phyloP scores from a whole-genome alignment of 2,888 invertebrate species.

The Griposia aprilina region DNA sequence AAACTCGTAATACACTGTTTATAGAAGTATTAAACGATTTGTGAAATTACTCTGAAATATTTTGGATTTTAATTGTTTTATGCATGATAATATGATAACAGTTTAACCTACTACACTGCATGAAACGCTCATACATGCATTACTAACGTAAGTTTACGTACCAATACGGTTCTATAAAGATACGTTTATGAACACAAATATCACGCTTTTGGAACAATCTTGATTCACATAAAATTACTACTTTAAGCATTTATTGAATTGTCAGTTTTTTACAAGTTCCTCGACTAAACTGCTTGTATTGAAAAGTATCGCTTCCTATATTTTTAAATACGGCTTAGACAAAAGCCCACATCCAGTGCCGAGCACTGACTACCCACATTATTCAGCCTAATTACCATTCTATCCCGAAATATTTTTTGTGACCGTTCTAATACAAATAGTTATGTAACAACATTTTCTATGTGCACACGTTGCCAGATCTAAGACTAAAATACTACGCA shows the following conservation, averaged over 20 bases:
- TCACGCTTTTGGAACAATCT: background rate
- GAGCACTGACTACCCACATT: slow-evolving; percentile 16
- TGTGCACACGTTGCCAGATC: slow-evolving; percentile 38
- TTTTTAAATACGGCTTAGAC: background rate
- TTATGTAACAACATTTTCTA: slow-evolving; percentile 24
- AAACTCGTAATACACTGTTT: slow-evolving; percentile 18
- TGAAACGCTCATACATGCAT: background rate
- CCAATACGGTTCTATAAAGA: no score
- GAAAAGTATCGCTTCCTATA: background rate
- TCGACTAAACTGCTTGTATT: background rate
- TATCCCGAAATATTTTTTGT: slow-evolving; percentile 9
- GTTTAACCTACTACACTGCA: background rate
- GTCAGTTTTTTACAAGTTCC: background rate
- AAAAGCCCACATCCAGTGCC: background rate
- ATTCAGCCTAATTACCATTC: slow-evolving; percentile 18
- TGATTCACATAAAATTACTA: background rate
- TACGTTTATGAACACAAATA: background rate
- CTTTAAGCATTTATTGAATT: background rate
- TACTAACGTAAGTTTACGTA: background rate
- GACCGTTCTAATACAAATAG: slow-evolving; percentile 26
- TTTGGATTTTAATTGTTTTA: slow-evolving; percentile 10
- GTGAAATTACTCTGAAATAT: background rate
- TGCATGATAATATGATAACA: background rate
- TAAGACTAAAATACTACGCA: slow-evolving; percentile 31
- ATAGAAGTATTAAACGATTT: background rate